These are phyloP conservation scores for Salarias fasciatus DNA, from an alignment of 2,797 vertebrate genomes.

Conservation along the genomic window DNA sequence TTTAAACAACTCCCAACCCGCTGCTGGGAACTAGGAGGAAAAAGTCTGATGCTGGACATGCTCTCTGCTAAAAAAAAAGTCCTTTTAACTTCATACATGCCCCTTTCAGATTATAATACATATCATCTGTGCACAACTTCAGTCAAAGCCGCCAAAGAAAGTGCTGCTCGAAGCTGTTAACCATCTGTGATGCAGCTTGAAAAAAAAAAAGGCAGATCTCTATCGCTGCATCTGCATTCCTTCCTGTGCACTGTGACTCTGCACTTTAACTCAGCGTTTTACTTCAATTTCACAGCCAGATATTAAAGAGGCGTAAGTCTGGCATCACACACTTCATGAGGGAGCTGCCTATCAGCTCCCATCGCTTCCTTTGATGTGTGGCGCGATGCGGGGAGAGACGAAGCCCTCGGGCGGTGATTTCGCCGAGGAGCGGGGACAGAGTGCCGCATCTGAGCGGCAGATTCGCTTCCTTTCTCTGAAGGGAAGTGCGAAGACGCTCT, in stretches of 20 bases:
- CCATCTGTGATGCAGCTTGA: not conserved
- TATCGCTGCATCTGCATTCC: not conserved
- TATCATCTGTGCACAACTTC: not conserved
- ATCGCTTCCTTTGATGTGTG: constrained; percentile 7
- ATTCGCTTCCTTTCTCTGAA: not conserved
- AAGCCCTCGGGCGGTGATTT: constrained; percentile 1
- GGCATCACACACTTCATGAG: too few species aligned
- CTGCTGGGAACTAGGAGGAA: too few species aligned
- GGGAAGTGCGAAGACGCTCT: constrained; percentile 10
- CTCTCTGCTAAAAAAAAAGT: not conserved
- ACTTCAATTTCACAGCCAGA: too few species aligned
- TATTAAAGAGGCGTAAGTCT: too few species aligned
- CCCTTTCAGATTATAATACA: not conserved
- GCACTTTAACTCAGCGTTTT: not conserved
- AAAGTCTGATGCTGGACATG: too few species aligned
- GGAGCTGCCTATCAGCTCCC: constrained; percentile 17
- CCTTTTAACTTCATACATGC: not conserved
- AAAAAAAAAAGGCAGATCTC: not conserved
- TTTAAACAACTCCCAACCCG: too few species aligned
- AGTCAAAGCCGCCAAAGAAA: constrained; percentile 19
- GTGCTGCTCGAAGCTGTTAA: constrained; percentile 1
- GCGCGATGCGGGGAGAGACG: constrained; percentile 18
- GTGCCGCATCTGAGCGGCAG: not conserved
- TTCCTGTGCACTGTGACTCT: not conserved
- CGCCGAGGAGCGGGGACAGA: too few species aligned